Evolutionary conservation across 2,888 invertebrate genomes (phyloP).

Genomic region (Eristalis pertinax): DNA sequence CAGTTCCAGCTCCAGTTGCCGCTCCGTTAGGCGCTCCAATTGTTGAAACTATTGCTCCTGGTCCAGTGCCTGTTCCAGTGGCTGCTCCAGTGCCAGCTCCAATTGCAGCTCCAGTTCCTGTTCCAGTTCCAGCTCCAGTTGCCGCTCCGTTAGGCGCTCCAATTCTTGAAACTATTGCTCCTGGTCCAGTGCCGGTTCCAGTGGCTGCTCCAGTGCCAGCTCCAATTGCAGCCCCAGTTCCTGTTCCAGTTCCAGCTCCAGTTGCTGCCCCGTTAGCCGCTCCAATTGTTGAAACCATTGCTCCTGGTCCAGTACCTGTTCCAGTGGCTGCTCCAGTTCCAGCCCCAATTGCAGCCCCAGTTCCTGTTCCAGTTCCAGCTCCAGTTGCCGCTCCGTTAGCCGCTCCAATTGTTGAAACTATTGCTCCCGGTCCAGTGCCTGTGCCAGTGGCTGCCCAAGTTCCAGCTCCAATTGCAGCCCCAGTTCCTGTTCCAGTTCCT

Average conservation of each 20-base stretch:
- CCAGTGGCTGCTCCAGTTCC: conserved; percentile 12
- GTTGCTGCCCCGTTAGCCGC: neutral
- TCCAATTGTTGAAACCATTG: neutral
- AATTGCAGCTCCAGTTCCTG: conserved; percentile 23
- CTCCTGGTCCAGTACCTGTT: conserved; percentile 46
- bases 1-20: neutral
- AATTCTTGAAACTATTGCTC: no score
- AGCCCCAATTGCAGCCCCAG: neutral
- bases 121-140: conserved; percentile 42
- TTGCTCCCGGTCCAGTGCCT: no score
- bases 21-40: neutral
- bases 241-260: neutral
- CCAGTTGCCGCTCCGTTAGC: no score
- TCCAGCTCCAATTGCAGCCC: no score
- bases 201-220: neutral
- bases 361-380: no score
- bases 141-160: no score
- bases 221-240: conserved; percentile 37
- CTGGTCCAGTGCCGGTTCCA: conserved; percentile 23
- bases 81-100: conserved; percentile 2
- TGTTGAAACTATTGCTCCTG: neutral
- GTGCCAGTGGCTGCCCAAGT: no score
- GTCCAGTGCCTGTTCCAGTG: neutral
- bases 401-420: no score
- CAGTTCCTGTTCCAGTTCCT: no score